Evolutionary conservation across 1,140 invertebrate species (phyloP).

Genomic region (Gonioctena quinquepunctata): DNA sequence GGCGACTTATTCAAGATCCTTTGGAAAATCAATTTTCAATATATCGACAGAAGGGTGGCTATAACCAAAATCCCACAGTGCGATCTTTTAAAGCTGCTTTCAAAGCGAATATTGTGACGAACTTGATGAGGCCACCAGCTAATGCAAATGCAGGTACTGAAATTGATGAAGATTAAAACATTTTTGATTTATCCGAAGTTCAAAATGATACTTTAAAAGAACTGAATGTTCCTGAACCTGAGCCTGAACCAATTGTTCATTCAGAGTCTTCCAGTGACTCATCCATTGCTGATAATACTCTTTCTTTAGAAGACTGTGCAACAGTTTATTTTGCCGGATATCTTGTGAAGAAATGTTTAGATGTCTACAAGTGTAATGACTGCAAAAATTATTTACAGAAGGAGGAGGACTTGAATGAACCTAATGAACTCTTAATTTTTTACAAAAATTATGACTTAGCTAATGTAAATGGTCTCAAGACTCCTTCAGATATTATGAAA

Average conservation of each 20-base stretch:
- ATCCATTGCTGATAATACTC: background rate
- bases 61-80: conserved; percentile 24
- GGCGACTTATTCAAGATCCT: conserved; percentile 23
- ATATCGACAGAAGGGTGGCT: conserved; percentile 18
- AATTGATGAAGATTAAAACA: conserved; percentile 2
- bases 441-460: background rate
- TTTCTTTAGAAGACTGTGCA: background rate
- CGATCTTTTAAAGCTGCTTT: conserved; percentile 18
- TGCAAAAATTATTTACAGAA: background rate
- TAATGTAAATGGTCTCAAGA: background rate
- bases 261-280: background rate
- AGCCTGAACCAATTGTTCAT: background rate
- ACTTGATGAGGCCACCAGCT: conserved; percentile 1
- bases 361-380: background rate
- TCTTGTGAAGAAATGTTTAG: conserved; percentile 1
- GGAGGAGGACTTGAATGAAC: background rate
- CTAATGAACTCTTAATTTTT: background rate
- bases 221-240: background rate
- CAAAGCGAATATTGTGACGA: conserved; percentile 7
- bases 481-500: background rate
- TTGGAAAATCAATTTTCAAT: conserved; percentile 27
- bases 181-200: background rate
- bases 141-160: conserved; percentile 19
- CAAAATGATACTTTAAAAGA: background rate
- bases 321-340: conserved; percentile 5